Conservation (phyloP, 2,797 vertebrate species). For the Artibeus lituratus region DNA sequence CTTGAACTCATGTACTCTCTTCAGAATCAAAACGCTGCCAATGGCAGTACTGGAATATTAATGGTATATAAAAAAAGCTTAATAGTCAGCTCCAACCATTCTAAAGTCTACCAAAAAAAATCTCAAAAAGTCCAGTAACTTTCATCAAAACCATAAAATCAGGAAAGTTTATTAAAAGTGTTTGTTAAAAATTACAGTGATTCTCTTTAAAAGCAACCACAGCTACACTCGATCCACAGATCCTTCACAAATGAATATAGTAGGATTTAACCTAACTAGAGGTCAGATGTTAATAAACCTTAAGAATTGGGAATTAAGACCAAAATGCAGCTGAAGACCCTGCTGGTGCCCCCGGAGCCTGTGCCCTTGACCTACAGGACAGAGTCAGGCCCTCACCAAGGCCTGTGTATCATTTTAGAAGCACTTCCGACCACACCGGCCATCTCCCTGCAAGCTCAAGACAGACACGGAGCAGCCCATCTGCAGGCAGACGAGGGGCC, state of each 20-base stretch:
- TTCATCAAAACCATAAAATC: constrained; percentile 38
- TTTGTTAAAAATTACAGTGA: constrained; percentile 25
- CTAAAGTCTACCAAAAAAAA: constrained; percentile 46
- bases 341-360: background rate
- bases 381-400: accelerated
- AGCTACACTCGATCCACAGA: background rate
- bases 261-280: background rate
- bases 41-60: constrained; percentile 84
- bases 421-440: background rate
- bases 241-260: background rate
- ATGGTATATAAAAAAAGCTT: constrained; percentile 78
- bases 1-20: constrained; percentile 87
- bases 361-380: background rate
- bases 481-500: background rate
- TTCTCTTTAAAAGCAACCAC: background rate
- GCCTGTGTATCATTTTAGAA: background rate
- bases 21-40: constrained; percentile 85
- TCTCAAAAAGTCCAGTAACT: constrained; percentile 63
- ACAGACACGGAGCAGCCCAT: background rate
- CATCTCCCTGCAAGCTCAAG: background rate
- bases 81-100: constrained; percentile 75
- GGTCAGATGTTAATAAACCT: background rate
- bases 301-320: background rate
- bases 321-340: background rate
- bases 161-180: constrained; percentile 63